These are phyloP conservation scores for Pocota personata DNA, from an alignment of 2,888 invertebrate genomes.

Conservation along the genomic window DNA sequence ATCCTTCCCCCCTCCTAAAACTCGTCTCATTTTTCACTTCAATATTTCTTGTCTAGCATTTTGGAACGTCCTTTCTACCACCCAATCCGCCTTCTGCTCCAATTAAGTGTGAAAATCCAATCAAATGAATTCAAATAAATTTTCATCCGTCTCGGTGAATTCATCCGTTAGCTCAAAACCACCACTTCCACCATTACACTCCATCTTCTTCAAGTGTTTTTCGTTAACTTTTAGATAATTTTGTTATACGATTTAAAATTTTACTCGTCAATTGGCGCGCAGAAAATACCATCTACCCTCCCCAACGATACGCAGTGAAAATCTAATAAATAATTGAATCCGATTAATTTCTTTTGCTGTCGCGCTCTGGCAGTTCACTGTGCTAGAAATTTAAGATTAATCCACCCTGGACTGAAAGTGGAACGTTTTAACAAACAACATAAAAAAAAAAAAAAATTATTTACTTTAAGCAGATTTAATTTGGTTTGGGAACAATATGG, in stretches of 20 bases:
- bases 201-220: constrained; percentile 44
- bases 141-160: constrained; percentile 41
- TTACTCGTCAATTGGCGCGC: constrained; percentile 41
- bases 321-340: constrained; percentile 51
- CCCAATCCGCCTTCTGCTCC: background rate
- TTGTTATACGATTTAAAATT: constrained; percentile 53
- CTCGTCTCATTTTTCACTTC: background rate
- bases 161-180: constrained; percentile 11
- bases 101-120: constrained; percentile 66
- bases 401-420: background rate
- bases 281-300: background rate
- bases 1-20: background rate
- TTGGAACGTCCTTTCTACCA: background rate
- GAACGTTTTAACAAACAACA: background rate
- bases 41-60: background rate
- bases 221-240: constrained; percentile 57
- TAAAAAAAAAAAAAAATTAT: background rate
- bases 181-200: constrained; percentile 12
- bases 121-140: constrained; percentile 59
- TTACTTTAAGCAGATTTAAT: background rate
- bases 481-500: no score
- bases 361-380: constrained; percentile 26
- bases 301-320: background rate
- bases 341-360: constrained; percentile 52
- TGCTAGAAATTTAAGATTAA: background rate